Base-by-base conservation (phyloP, 2,113 vertebrate genomes). In the Hippoglossus stenolepis region DNA sequence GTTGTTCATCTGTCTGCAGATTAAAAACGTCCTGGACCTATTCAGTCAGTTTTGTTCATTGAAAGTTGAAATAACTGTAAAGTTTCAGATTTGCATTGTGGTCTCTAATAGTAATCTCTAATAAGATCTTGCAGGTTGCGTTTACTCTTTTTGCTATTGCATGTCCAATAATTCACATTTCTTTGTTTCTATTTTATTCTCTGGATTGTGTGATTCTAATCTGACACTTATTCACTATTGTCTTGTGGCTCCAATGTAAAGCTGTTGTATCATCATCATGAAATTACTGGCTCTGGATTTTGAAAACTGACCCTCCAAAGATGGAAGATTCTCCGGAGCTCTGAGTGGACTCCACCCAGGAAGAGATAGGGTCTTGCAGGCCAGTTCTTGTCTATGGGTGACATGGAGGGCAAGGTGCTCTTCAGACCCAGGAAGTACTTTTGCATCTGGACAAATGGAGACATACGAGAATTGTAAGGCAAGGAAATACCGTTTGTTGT, bases 401-500 rank as follows among this genome's bases (percentile, higher is more conserved):
- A 99, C 93, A 97, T 95, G 83, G 97, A 97, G 76, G 97, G 96
- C 93, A 96, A 84, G 75, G 93, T 95, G 49, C 80, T 96, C 95
- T 96, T 98, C 94, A 99, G 93, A 70, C 95, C 95, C 89, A 97
- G 83, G 87, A 99, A 98, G 90, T 99, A 99, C 65, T 99, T 98
- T 80, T 98, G 97, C 75, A 98, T 95, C 98, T 99, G 90, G 13
- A 84, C 12, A 69, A 60, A 77, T 6, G 21, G 62, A 15, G 1
- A 80, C 26, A 70, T 1, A 24, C 20, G 26, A 54, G 17, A 60
- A 20, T 6, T 14, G 20, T 51, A 3, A 15, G 1, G 20, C 14
- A 57, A 40, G 2, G 24, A 9, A 43, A 56, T 60, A 1, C 7
- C 23, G 28, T 23, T 28, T 20, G 4, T 31, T 61, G 35, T 61